Percentiles rank a stretch among this genome's conserved stretches.
Conservation (phyloP, 2,113 vertebrate species). For the Oryzias celebensis region DNA sequence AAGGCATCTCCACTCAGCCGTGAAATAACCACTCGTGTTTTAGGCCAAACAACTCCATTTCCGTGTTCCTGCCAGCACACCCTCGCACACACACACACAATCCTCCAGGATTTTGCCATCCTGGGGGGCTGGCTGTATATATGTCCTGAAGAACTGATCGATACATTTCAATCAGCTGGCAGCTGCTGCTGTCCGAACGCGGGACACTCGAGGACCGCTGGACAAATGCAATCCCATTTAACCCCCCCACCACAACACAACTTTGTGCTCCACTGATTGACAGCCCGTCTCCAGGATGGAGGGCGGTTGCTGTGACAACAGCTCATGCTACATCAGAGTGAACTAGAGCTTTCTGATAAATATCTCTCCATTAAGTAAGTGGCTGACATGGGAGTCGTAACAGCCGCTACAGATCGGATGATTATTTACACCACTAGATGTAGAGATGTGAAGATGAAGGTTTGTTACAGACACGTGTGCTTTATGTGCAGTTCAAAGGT, state of each 20-base stretch:
- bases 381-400: constrained; percentile 37
- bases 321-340: constrained; percentile 40
- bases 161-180: constrained; percentile 70
- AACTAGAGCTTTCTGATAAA: constrained; percentile 34
- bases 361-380: constrained; percentile 31
- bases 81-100: constrained; percentile 2
- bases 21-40: constrained; percentile 74
- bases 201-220: constrained; percentile 31
- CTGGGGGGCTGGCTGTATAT: constrained; percentile 38
- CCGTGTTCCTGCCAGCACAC: constrained; percentile 47
- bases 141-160: constrained; percentile 63
- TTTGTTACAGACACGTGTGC: constrained; percentile 60
- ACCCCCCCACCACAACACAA: constrained; percentile 3
- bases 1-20: constrained; percentile 51
- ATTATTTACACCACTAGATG: constrained; percentile 51
- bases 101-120: constrained; percentile 26
- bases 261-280: constrained; percentile 36
- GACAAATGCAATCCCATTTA: constrained; percentile 62
- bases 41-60: constrained; percentile 61
- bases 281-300: constrained; percentile 29
- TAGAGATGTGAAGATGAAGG: constrained; percentile 18
- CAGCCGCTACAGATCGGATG: constrained; percentile 32
- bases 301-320: constrained; percentile 57
- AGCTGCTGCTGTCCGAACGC: constrained; percentile 46
- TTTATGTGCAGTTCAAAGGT: constrained; percentile 64